Base-by-base conservation (phyloP, 2,888 invertebrate genomes). In the Melinopterus prodromus region DNA sequence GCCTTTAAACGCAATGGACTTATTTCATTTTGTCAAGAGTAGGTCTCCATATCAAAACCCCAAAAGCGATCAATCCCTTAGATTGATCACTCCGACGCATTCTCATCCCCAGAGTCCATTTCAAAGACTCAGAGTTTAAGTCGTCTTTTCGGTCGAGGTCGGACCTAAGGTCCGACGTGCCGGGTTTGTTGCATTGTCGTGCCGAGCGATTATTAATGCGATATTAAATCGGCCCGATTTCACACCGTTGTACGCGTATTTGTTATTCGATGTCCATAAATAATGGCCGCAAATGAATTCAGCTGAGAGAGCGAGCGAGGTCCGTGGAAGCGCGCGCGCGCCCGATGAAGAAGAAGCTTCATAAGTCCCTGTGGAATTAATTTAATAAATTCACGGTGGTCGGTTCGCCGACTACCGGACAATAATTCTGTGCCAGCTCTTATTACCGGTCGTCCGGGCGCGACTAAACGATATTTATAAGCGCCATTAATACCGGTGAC, bases 191-290 rank as follows among this genome's bases (percentile, higher is more conserved):
- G 74, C 35, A 37, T 74, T 37, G 35, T 35, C 36, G 74, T n/a
- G 74, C 71, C 36, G 16, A 35, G 6, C 74, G 74, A 35, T 74
- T 82, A 84, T 83, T 82, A 84, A 84, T 84, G 83, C 71, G 82
- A 80, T 81, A 84, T 84, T 84, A 84, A 84, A 84, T 83, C 84
- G 81, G 81, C 78, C 83, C 82, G 84, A 84, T 84, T 84, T 84
- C 83, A 84, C 84, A 84, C 84, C 83, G 83, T 83, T 83, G 84
- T 84, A 83, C 78, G 82, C 78, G 82, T 83, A 80, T 84, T 83
- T 84, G 83, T 84, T 84, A 83, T 82, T 80, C 81, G 79, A 80
- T 80, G 36, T 82, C 83, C 82, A 84, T 84, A 82, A 82, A 83
- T 84, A 82, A 83, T 79, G 76, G 78, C 78, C 77, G 80, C 76